These are phyloP conservation scores for Lepidochrysops patricia DNA, from an alignment of 2,888 invertebrate species.

Conservation along the genomic window DNA sequence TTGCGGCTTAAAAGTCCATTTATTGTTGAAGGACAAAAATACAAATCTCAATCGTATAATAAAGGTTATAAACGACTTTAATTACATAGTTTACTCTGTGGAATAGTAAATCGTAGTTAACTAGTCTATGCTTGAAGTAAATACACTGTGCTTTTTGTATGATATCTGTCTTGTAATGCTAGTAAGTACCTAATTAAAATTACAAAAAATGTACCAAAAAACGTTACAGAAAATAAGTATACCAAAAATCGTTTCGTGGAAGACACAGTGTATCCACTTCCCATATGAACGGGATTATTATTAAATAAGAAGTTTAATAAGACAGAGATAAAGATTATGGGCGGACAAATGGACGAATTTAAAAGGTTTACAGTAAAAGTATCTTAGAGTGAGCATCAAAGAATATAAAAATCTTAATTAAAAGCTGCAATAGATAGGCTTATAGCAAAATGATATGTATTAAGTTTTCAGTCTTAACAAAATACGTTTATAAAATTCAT, in stretches of 20 bases:
- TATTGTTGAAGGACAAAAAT: too few relatives aligned
- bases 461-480: constrained; percentile 49
- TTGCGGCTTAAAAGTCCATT: too few relatives aligned
- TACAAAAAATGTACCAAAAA: too few relatives aligned
- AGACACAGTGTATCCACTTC: neutral
- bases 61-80: too few relatives aligned
- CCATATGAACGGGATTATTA: neutral
- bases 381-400: constrained; percentile 16
- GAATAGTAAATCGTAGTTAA: too few relatives aligned
- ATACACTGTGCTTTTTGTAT: too few relatives aligned
- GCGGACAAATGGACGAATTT: constrained; percentile 27
- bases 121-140: too few relatives aligned
- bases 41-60: too few relatives aligned
- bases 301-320: neutral
- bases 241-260: neutral
- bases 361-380: constrained; percentile 18
- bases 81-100: too few relatives aligned
- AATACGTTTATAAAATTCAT: constrained; percentile 34
- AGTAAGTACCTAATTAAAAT: too few relatives aligned
- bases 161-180: too few relatives aligned
- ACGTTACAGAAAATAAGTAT: too few relatives aligned
- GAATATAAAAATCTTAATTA: constrained; percentile 13
- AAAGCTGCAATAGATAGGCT: constrained; percentile 24
- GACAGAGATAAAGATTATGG: constrained; percentile 16
- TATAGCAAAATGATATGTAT: constrained; percentile 54